A percentile compares a stretch with the other conserved stretches of the same genome.
Conservation (phyloP, 2,888 invertebrate genomes). For the Slavum lentiscoides region DNA sequence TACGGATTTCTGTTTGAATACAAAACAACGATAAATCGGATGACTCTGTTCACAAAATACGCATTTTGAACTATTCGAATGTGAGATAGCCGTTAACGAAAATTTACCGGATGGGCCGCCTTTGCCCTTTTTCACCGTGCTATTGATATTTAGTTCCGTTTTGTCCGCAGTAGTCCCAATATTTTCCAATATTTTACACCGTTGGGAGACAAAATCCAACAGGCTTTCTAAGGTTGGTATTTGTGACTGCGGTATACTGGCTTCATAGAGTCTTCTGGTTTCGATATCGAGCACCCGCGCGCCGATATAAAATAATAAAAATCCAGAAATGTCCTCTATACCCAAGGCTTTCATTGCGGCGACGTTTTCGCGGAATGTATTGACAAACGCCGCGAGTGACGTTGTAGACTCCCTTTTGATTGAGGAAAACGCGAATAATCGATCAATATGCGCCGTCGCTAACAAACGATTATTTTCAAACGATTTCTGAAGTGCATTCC, state of each 20-base stretch:
- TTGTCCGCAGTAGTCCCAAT: neutral
- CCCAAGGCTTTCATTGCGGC: constrained; percentile 4
- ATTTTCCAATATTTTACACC: neutral
- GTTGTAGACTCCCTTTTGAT: neutral
- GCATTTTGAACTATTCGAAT: neutral
- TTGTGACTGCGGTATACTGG: constrained; percentile 1
- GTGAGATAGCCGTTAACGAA: neutral
- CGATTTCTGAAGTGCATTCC: neutral
- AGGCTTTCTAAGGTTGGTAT: neutral
- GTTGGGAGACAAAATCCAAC: neutral
- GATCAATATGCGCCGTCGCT: constrained; percentile 6
- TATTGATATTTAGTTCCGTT: neutral
- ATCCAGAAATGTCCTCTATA: neutral
- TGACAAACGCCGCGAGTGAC: too few species aligned
- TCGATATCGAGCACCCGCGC: neutral
- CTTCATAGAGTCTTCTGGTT: neutral
- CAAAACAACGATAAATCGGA: neutral
- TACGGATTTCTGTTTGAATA: neutral
- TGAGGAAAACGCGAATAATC: neutral
- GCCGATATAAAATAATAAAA: constrained; percentile 1
- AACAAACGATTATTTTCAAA: constrained; percentile 2
- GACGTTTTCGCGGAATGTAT: constrained; percentile 8
- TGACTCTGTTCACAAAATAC: neutral
- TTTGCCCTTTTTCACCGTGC: neutral
- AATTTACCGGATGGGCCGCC: neutral